Percentiles rank a stretch among this genome's conserved stretches.
Evolutionary conservation across 2,113 vertebrate species (phyloP).

Genomic region (Ophiodon elongatus): DNA sequence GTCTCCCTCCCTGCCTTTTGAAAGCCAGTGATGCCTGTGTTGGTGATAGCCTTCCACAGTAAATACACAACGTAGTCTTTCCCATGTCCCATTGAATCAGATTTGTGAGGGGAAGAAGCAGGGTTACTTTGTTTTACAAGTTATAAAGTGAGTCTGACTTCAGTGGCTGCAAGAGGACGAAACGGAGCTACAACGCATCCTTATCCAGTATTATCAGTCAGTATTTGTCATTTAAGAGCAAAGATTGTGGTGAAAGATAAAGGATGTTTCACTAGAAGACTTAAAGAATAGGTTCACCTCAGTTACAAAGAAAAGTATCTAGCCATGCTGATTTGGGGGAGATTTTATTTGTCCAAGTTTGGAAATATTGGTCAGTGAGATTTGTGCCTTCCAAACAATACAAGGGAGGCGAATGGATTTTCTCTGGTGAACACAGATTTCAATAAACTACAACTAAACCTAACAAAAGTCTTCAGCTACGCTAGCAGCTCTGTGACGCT

Average conservation of each 20-base stretch:
- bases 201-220: conserved; percentile 4
- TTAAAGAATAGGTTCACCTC: not conserved
- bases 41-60: conserved; percentile 34
- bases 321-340: not conserved
- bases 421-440: conserved; percentile 6
- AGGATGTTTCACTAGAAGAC: not conserved
- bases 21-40: conserved; percentile 68
- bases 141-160: not conserved
- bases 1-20: conserved; percentile 53
- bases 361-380: not conserved
- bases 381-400: not conserved
- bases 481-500: no score
- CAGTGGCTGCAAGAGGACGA: conserved; percentile 1
- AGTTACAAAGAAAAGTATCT: not conserved
- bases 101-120: not conserved
- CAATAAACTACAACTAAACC: not conserved
- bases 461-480: not conserved
- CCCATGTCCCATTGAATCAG: not conserved
- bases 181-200: not conserved
- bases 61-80: conserved; percentile 17
- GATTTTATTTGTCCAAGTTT: not conserved
- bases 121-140: conserved; percentile 14
- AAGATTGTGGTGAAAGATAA: conserved; percentile 8
- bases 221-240: not conserved
- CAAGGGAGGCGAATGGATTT: not conserved